Percentiles rank a stretch among this genome's conserved stretches.
Evolutionary conservation across 2,113 vertebrate genomes (phyloP).

Genomic region (Notarius quadriscutis): DNA sequence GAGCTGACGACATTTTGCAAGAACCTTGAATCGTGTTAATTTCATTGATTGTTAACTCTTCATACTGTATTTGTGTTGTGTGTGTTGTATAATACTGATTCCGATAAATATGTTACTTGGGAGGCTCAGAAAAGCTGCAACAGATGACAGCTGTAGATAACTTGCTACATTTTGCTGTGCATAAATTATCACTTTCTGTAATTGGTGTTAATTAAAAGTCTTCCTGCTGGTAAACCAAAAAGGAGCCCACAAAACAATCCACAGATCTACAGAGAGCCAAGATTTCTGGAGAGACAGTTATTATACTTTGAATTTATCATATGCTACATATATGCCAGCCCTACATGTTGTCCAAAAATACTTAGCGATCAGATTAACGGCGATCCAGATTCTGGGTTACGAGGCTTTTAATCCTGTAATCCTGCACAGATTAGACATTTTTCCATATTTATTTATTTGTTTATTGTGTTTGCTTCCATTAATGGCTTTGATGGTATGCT

Average conservation of each 20-base stretch:
- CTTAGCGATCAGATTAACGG: background rate
- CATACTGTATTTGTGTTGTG: background rate
- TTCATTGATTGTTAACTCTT: background rate
- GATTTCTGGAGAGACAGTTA: background rate
- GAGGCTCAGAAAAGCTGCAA: background rate
- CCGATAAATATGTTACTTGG: background rate
- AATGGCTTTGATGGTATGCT: background rate
- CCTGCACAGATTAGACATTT: slow-evolving; percentile 4
- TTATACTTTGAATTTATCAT: background rate
- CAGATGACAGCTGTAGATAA: background rate
- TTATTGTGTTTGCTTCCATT: background rate
- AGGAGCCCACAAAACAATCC: background rate
- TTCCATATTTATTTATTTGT: too few species aligned
- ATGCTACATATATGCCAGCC: background rate
- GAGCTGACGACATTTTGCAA: background rate
- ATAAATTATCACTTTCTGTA: slow-evolving; percentile 8
- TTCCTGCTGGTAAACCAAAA: background rate
- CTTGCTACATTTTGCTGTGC: slow-evolving; percentile 5
- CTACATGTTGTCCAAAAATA: background rate
- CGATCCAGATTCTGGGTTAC: background rate
- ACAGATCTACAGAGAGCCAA: background rate
- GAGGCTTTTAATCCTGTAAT: slow-evolving; percentile 7
- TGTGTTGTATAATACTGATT: background rate
- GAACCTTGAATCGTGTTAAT: background rate
- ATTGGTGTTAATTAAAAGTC: background rate